A percentile compares a stretch with the other conserved stretches of the same genome.
These are phyloP conservation scores for Eustalomyia histrio DNA, from an alignment of 2,888 invertebrate species.

Conservation along the genomic window DNA sequence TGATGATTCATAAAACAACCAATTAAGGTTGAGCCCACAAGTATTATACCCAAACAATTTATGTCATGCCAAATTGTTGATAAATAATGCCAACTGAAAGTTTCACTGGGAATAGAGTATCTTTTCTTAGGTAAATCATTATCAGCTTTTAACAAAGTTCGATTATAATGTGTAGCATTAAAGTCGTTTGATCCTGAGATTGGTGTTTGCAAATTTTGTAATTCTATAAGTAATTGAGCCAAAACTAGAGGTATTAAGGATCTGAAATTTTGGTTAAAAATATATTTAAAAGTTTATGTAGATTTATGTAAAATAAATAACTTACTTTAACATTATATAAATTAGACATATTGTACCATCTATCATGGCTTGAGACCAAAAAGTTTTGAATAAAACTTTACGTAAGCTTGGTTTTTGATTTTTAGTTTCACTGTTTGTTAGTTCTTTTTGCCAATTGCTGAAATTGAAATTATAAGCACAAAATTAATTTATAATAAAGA, in stretches of 20 bases:
- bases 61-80: slow-evolving; percentile 75
- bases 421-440: slow-evolving; percentile 81
- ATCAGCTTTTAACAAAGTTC: neutral
- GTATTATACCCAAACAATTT: slow-evolving; percentile 73
- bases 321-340: slow-evolving; percentile 77
- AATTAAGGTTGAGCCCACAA: slow-evolving; percentile 75
- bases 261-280: slow-evolving; percentile 68
- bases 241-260: slow-evolving; percentile 77
- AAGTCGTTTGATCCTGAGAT: neutral
- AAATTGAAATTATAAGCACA: neutral
- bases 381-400: slow-evolving; percentile 84
- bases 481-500: no score
- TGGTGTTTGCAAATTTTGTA: slow-evolving; percentile 69
- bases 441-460: slow-evolving; percentile 85
- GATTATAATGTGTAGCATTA: slow-evolving; percentile 5
- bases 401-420: slow-evolving; percentile 83
- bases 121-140: slow-evolving; percentile 42
- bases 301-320: slow-evolving; percentile 9
- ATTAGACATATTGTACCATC: slow-evolving; percentile 83
- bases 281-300: neutral
- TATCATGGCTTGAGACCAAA: slow-evolving; percentile 84
- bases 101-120: slow-evolving; percentile 18
- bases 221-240: slow-evolving; percentile 77
- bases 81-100: slow-evolving; percentile 17
- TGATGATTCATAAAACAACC: slow-evolving; percentile 79